Evolutionary conservation across 2,888 invertebrate species (phyloP).

Genomic region (Eristalis tenax): DNA sequence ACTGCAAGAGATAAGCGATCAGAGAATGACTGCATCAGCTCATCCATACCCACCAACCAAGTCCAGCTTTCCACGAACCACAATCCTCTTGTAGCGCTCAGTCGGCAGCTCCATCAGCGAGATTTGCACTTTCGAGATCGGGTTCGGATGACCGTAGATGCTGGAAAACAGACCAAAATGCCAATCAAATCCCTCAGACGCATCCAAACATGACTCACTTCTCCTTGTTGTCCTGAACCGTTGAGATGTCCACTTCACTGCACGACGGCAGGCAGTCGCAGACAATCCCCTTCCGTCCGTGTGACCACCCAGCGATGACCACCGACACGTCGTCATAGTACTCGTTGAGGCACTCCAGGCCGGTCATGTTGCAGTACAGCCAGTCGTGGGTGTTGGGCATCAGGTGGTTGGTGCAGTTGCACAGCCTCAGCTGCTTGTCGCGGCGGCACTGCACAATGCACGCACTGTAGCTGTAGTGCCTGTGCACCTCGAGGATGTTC

Average conservation of each 20-base stretch:
- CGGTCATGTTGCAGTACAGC: constrained; percentile 85
- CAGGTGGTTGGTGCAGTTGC: constrained; percentile 87
- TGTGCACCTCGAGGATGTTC: constrained; percentile 84
- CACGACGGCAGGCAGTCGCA: constrained; percentile 88
- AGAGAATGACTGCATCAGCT: background rate
- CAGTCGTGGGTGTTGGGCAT: constrained; percentile 83
- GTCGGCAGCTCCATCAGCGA: constrained; percentile 86
- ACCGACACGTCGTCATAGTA: constrained; percentile 85
- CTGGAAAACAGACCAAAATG: constrained; percentile 29
- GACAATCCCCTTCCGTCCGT: constrained; percentile 83
- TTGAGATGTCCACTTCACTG: constrained; percentile 86
- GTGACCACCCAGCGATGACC: constrained; percentile 86
- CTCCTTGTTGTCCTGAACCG: constrained; percentile 82
- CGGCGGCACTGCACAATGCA: constrained; percentile 88
- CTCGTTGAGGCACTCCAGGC: constrained; percentile 85
- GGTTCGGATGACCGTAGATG: constrained; percentile 75
- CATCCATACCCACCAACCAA: constrained; percentile 84
- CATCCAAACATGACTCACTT: constrained; percentile 71
- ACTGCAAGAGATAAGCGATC: constrained; percentile 80
- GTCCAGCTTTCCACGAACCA: constrained; percentile 87
- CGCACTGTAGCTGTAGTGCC: constrained; percentile 87
- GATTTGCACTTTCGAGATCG: constrained; percentile 83
- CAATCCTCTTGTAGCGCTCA: constrained; percentile 87
- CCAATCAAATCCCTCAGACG: too few species aligned
- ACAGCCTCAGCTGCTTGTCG: constrained; percentile 84